Evolutionary conservation across 2,888 invertebrate species (phyloP), one percentile per base, ranked within the genome.

Genomic region (Tiliacea aurago): DNA sequence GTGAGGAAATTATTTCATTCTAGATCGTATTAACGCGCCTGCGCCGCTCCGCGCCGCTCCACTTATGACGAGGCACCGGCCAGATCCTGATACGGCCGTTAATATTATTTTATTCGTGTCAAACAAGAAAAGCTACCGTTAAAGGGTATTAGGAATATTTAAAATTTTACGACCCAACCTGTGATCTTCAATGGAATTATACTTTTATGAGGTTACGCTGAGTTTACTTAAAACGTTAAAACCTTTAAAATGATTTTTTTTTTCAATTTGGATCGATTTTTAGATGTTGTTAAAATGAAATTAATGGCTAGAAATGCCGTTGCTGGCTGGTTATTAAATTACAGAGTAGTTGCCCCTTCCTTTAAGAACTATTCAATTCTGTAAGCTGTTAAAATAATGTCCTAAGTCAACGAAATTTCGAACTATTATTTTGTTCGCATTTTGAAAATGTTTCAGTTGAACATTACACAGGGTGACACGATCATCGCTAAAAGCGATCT

Each of bases 1-100:
- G 93, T 93, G 87, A 89, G 93, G 90, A 96, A 95, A 95, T 96
- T 93, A 95, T 95, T 95, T 95, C 91, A 95, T 93, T 91, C 89
- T 90, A 86, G 90, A 91, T 88, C 91, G 91, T 87, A 89, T 93
- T 91, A 91, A 84, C 80, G 61, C 76, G 76, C 49, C 59, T 51
- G 70, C 41, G 58, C 43, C 28, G 47, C 37, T 1, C 28, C 28
- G 28, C 6, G 20, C 67, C 77, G 80, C 76, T 61, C 68, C 80
- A 78, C 80, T 73, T 80, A 75, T 82, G 84, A 82, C 83, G 81
- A 70, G 75, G 82, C 73, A 83, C 76, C 74, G 70, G 69, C 41
- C 73, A 80, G 69, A 67, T 76, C 80, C 84, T 85, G 83, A 84
- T 78, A 80, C 70, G 84, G 84, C 78, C 81, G 90, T 93, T 93